phyloP scores from a whole-genome alignment of 2,797 vertebrate genomes.

The Lutjanus campechanus region DNA sequence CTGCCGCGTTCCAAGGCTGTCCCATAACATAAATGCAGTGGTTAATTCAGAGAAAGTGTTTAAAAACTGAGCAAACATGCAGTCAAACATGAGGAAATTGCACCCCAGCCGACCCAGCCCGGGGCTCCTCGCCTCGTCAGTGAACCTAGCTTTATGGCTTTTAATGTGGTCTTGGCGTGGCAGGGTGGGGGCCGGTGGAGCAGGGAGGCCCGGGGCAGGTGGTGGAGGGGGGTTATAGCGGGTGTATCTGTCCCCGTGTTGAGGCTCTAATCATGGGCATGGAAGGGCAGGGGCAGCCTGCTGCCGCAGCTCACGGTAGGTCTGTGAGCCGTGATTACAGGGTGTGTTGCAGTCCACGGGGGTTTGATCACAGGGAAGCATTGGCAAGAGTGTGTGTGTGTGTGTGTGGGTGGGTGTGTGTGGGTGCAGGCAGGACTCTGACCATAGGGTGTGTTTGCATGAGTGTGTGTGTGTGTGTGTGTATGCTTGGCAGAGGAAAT shows the following conservation, averaged over 20 bases:
- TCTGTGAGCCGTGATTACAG: slow-evolving; percentile 67
- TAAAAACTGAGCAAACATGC: slow-evolving; percentile 24
- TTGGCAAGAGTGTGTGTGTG: slow-evolving; percentile 24
- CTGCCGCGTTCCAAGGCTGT: not conserved
- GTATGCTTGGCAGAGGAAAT: slow-evolving; percentile 50
- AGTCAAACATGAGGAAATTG: slow-evolving; percentile 38
- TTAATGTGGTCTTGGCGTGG: slow-evolving; percentile 64
- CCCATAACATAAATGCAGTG: not conserved
- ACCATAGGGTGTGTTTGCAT: slow-evolving; percentile 46
- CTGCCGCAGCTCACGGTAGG: slow-evolving; percentile 52
- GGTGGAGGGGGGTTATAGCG: not conserved
- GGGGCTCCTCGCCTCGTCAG: slow-evolving; percentile 30
- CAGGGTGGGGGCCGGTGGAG: slow-evolving; percentile 13
- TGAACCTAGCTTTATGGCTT: slow-evolving; percentile 41
- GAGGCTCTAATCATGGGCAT: slow-evolving; percentile 59
- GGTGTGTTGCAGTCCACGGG: slow-evolving; percentile 46
- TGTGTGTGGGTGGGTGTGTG: slow-evolving; percentile 13
- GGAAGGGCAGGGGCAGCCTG: slow-evolving; percentile 50
- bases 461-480: slow-evolving; percentile 36
- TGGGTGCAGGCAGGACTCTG: slow-evolving; percentile 19
- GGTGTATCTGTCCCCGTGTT: slow-evolving; percentile 1
- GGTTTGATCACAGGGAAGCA: slow-evolving; percentile 62
- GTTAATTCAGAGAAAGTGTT: not conserved
- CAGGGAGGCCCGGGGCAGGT: slow-evolving; percentile 25
- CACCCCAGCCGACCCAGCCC: slow-evolving; percentile 42